Evolutionary conservation across 2,888 invertebrate genomes (phyloP).

Genomic region (Gastrophysa polygoni): DNA sequence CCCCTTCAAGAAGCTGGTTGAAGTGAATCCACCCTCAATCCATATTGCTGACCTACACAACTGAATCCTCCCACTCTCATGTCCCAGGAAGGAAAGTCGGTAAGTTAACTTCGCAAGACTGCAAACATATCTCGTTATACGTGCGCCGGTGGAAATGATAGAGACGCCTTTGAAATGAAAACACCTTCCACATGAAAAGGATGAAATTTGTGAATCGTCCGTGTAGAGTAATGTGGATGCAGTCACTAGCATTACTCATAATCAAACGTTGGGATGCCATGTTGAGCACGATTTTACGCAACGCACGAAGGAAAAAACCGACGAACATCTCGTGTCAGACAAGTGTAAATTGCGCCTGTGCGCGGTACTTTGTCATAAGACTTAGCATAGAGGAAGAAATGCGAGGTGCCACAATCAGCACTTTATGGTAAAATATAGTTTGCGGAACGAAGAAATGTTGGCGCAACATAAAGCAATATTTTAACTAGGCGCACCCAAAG

Average conservation of each 20-base stretch:
- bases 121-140: too few relatives aligned
- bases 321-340: conserved; percentile 45
- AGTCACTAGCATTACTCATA: conserved; percentile 5
- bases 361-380: conserved; percentile 41
- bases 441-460: conserved; percentile 24
- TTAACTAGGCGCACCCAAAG: conserved; percentile 29
- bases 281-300: conserved; percentile 24
- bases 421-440: conserved; percentile 29
- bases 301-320: conserved; percentile 31
- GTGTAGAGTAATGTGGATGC: not conserved
- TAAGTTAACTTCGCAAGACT: too few relatives aligned
- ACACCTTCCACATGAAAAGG: conserved; percentile 9
- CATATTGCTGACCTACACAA: too few relatives aligned
- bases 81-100: too few relatives aligned
- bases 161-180: too few relatives aligned
- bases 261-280: conserved; percentile 4
- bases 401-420: conserved; percentile 29
- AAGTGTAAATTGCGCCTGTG: conserved; percentile 47
- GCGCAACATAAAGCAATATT: conserved; percentile 17
- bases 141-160: too few relatives aligned
- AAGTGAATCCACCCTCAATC: too few relatives aligned
- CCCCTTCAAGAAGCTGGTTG: too few relatives aligned
- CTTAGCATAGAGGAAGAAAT: conserved; percentile 35
- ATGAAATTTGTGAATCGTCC: conserved; percentile 11
- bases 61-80: too few relatives aligned